A percentile compares a stretch with the other conserved stretches of the same genome.
Evolutionary conservation across 2,113 vertebrate genomes (phyloP).

Genomic region (Hoplias malabaricus): DNA sequence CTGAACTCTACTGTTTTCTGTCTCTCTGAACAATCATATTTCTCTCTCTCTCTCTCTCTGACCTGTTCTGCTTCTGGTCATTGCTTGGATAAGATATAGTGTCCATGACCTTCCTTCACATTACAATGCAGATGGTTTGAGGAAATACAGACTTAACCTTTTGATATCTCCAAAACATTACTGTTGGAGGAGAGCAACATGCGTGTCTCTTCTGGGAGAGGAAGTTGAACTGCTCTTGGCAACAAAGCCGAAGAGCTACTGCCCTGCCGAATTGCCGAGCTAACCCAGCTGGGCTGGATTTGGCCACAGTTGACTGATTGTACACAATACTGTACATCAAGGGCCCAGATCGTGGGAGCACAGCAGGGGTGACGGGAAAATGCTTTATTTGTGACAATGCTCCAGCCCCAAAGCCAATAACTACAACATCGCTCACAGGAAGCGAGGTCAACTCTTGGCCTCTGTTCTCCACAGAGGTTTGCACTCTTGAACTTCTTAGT

Average conservation of each 20-base stretch:
- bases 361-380: conserved; percentile 25
- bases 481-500: neutral
- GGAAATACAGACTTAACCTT: conserved; percentile 39
- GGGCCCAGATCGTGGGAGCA: conserved; percentile 49
- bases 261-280: conserved; percentile 3
- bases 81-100: conserved; percentile 1
- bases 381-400: conserved; percentile 41
- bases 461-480: conserved; percentile 30
- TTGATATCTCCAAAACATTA: conserved; percentile 17
- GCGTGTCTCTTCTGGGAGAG: conserved; percentile 15
- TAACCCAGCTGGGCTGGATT: conserved; percentile 51
- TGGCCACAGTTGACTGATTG: conserved; percentile 43
- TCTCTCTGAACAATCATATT: neutral
- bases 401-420: conserved; percentile 13
- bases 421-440: conserved; percentile 27
- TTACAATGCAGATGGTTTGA: conserved; percentile 33
- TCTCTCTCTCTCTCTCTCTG: neutral
- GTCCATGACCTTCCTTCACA: conserved; percentile 13
- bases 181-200: conserved; percentile 17
- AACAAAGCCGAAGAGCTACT: neutral
- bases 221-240: neutral
- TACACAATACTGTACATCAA: conserved; percentile 26
- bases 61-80: conserved; percentile 14
- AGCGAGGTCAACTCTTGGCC: conserved; percentile 14
- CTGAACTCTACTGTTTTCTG: neutral